A percentile compares a stretch with the other conserved stretches of the same genome.
Conservation (phyloP, 2,113 vertebrate species). For the Formicarius rufipectus region DNA sequence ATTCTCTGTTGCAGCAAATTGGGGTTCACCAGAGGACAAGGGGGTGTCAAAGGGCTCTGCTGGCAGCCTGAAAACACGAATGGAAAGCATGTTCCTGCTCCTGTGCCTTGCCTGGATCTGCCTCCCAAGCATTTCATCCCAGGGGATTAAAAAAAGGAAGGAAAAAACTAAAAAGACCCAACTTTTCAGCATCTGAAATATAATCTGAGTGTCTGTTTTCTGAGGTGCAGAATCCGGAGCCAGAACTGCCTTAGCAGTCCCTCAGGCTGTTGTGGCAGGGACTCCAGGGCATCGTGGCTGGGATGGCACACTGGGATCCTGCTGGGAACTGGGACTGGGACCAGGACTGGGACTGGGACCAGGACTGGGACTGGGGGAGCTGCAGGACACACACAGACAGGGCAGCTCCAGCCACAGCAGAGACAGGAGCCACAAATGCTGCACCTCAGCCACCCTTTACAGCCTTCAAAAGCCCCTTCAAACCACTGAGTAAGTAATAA, state of each 20-base stretch:
- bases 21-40: not conserved
- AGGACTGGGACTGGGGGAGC: not conserved
- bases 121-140: not conserved
- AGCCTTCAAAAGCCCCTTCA: not conserved
- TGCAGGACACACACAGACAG: not conserved
- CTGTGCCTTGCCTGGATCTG: not conserved
- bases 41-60: not conserved
- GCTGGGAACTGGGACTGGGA: not conserved
- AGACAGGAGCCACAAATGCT: not conserved
- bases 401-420: not conserved
- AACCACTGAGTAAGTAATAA: not conserved
- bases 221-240: not conserved
- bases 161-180: fast-evolving
- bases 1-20: not conserved
- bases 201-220: not conserved
- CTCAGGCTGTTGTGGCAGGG: not conserved
- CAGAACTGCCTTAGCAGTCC: not conserved
- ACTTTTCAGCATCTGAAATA: not conserved
- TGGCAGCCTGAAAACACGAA: not conserved
- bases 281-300: not conserved
- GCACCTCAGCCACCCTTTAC: not conserved
- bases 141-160: not conserved
- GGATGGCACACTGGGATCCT: not conserved
- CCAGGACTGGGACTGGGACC: not conserved
- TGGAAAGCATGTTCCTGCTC: not conserved